Evolutionary conservation across 2,113 vertebrate genomes (phyloP), one percentile per base, ranked within the genome.

Genomic region (Sorex araneus): DNA sequence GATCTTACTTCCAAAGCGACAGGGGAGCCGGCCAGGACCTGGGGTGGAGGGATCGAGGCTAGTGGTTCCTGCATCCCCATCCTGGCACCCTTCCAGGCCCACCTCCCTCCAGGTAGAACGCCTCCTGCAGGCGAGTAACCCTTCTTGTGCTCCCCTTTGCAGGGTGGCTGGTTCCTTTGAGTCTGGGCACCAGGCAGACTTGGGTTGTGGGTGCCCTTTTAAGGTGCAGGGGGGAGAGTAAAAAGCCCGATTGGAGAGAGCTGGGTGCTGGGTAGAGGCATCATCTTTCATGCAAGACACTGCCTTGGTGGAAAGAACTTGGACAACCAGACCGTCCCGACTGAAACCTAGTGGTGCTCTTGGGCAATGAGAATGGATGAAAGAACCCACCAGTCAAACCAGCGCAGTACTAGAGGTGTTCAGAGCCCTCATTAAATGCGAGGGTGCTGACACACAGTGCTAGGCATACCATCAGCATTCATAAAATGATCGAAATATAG

Each of bases 21-120:
- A 0, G 1, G 32, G 73, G 34, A 23, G 43, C 73, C 60, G 70
- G 57, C 50, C 71, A n/a, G 25, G 8, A 3, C 2, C 15, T 1
- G 70, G 27, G 57, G 83, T 23, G 13, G 11, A 66, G 32, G 73
- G 23, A 79, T 57, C 60, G n/a, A 34, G 50, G 32, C 3, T 86
- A 43, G 40, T 19, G 0, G 21, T 21, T 21, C 15, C 19, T 6
- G 16, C 9, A 6, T 7, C 25, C 30, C 2, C 21, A 21, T 57
- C 8, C 67, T 25, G 6, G 30, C 32, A 36, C 47, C 54, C 40
- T 15, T 60, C 79, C 1, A 2, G 19, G 27, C 27, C 16, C 0
- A 30, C 12, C 30, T 36, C 15, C 30, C 0, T 0, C 1, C 0
- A 8, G 1, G n/a, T 40, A 40, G 32, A 1, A 21, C 28, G 47